phyloP scores from a whole-genome alignment of 2,113 vertebrate genomes.

The Illadopsis cleaveri region DNA sequence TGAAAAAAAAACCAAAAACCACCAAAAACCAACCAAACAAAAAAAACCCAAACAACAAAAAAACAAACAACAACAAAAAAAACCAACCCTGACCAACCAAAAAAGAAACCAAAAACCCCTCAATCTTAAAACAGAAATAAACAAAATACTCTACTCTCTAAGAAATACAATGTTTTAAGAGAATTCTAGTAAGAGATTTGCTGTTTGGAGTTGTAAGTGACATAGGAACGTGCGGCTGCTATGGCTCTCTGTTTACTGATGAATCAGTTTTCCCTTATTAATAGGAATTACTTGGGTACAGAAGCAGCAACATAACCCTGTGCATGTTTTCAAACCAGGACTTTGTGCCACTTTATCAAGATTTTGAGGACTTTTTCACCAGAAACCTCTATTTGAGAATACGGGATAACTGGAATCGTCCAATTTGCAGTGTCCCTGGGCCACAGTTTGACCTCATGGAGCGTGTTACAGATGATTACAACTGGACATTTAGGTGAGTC shows the following conservation, averaged over 20 bases:
- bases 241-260: not conserved
- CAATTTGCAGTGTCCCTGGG: slow-evolving; percentile 89
- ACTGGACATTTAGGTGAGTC: slow-evolving; percentile 94
- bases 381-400: slow-evolving; percentile 93
- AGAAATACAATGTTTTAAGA: not conserved
- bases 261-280: not conserved
- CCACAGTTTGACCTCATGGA: slow-evolving; percentile 89
- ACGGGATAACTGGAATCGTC: slow-evolving; percentile 93
- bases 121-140: not conserved
- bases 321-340: slow-evolving; percentile 76
- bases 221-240: not conserved
- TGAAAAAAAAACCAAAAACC: not conserved
- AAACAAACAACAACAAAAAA: no score
- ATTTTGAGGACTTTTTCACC: slow-evolving; percentile 95
- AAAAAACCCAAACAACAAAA: no score
- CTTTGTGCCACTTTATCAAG: slow-evolving; percentile 94
- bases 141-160: not conserved
- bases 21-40: no score
- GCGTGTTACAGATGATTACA: slow-evolving; percentile 90
- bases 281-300: not conserved
- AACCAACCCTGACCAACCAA: not conserved
- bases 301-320: slow-evolving; percentile 21
- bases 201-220: not conserved
- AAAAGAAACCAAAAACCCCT: not conserved
- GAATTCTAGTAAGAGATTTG: not conserved